Percentiles rank a stretch among this genome's conserved stretches.
Evolutionary conservation across 2,113 vertebrate species (phyloP).

Genomic region (Anoura caudifer): DNA sequence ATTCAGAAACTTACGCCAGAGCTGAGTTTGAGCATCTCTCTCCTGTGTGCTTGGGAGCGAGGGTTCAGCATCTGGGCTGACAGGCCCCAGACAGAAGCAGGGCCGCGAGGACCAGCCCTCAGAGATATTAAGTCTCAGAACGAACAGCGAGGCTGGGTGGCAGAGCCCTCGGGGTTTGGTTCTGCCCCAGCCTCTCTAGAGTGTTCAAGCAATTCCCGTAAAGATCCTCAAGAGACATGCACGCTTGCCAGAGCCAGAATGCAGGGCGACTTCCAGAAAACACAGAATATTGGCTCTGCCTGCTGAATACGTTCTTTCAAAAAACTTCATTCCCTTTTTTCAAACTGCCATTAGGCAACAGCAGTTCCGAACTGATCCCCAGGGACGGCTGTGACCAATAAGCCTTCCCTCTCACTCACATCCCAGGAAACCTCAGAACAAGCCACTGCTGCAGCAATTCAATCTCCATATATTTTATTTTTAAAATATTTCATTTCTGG

Average conservation of each 20-base stretch:
- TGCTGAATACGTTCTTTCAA: conserved; percentile 24
- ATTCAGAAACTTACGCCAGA: background rate
- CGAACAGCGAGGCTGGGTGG: background rate
- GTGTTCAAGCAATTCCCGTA: background rate
- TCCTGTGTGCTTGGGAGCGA: background rate
- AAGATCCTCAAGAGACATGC: background rate
- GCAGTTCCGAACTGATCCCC: background rate
- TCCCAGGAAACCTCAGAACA: background rate
- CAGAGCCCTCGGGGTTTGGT: background rate
- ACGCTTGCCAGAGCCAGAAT: background rate
- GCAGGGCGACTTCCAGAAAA: background rate
- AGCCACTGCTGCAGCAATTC: conserved; percentile 54
- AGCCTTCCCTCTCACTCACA: background rate
- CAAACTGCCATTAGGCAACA: conserved; percentile 9
- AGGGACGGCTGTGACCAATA: conserved; percentile 13
- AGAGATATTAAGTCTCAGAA: background rate
- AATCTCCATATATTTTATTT: conserved; percentile 80
- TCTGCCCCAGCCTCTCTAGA: background rate
- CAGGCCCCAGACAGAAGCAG: background rate
- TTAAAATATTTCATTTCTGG: conserved; percentile 80
- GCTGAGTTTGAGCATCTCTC: background rate
- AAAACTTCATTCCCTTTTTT: background rate
- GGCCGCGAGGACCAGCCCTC: background rate
- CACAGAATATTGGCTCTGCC: background rate
- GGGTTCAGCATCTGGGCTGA: background rate